A percentile compares a stretch with the other conserved stretches of the same genome.
Conservation (phyloP, 2,113 vertebrate genomes). For the Taxidea taxus region DNA sequence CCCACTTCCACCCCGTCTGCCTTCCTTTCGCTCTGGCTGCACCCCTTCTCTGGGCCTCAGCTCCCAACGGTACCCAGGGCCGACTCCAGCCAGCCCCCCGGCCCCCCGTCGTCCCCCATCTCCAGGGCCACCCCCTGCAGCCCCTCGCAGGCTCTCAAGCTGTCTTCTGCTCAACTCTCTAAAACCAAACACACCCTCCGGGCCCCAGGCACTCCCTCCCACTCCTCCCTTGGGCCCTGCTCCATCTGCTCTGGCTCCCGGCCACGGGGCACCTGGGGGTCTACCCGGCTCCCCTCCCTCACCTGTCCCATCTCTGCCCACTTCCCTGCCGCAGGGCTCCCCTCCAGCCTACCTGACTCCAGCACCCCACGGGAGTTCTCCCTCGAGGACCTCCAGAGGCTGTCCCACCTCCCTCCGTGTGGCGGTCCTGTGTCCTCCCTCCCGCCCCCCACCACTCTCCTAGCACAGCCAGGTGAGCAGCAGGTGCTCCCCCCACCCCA, state of each 20-base stretch:
- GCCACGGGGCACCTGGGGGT: neutral
- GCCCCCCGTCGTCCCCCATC: neutral
- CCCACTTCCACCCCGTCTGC: neutral
- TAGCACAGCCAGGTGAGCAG: neutral
- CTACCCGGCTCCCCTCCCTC: neutral
- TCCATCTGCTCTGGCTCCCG: neutral
- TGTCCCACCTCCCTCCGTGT: neutral
- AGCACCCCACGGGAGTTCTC: neutral
- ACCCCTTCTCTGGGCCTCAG: neutral
- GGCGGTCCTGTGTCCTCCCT: neutral
- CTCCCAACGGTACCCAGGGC: neutral
- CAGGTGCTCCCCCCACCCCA: fast-evolving
- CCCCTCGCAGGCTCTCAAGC: neutral
- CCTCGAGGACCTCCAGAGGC: neutral
- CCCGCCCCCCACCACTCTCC: fast-evolving
- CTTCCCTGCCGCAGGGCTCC: neutral
- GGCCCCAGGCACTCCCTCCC: neutral
- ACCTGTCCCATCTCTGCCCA: too few relatives aligned
- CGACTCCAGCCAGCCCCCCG: neutral
- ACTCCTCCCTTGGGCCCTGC: neutral
- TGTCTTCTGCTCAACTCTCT: neutral
- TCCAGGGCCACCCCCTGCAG: fast-evolving
- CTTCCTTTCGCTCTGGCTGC: fast-evolving
- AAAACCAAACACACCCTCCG: neutral
- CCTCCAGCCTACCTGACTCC: neutral